A percentile compares a stretch with the other conserved stretches of the same genome.
Conservation (phyloP, 2,888 invertebrate species). For the Corbicula japonica region DNA sequence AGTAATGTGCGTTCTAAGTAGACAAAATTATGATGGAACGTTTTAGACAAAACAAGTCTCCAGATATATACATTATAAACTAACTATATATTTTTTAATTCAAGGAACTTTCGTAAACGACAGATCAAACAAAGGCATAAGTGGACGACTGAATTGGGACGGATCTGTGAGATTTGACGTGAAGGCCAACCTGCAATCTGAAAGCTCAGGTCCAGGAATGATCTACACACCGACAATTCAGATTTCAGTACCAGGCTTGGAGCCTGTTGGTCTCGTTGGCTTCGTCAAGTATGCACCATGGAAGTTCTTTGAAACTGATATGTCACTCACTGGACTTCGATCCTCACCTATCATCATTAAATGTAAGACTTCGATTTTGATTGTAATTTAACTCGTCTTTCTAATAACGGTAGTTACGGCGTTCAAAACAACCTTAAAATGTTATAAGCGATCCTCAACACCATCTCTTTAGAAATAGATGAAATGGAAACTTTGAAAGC, state of each 20-base stretch:
- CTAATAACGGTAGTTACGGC: no score
- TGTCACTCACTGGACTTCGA: constrained; percentile 69
- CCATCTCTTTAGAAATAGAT: no score
- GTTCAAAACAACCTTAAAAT: no score
- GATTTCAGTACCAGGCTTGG: constrained; percentile 44
- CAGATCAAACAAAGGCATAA: constrained; percentile 46
- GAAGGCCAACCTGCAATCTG: constrained; percentile 48
- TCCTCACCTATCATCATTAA: constrained; percentile 65
- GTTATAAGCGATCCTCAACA: no score
- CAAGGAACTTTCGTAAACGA: constrained; percentile 58
- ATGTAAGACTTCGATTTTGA: constrained; percentile 68
- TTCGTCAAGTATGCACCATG: constrained; percentile 63
- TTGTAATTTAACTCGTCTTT: background rate
- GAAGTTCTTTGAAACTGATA: constrained; percentile 65
- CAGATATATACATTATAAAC: background rate
- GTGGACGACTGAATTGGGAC: constrained; percentile 64
- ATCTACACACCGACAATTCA: constrained; percentile 61
- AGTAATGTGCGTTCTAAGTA: no score
- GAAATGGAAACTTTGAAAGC: no score
- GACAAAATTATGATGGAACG: no score
- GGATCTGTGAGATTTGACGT: constrained; percentile 54
- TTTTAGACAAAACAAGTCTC: no score
- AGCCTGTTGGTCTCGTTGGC: constrained; percentile 56
- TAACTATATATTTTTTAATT: no score
- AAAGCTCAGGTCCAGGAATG: constrained; percentile 61